Evolutionary conservation across 2,888 invertebrate species (phyloP).

Genomic region (Lasioglossum villosulum): DNA sequence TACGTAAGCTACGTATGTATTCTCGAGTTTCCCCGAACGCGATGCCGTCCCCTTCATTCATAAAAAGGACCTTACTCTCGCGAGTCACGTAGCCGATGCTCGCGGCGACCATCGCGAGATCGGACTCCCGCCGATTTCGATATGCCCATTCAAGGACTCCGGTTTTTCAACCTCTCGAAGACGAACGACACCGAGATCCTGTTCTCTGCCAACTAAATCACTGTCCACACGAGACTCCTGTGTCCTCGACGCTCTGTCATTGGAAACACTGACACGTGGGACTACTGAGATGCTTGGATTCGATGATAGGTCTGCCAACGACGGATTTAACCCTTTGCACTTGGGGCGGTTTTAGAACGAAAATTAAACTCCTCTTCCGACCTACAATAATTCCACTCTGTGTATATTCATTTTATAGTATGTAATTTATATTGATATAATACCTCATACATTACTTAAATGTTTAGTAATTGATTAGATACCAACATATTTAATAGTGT

Average conservation of each 20-base stretch:
- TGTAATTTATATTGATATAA: too few species aligned
- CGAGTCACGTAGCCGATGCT: slow-evolving; percentile 56
- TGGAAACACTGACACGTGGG: not conserved
- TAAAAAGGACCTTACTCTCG: slow-evolving; percentile 53
- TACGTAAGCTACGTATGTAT: not conserved
- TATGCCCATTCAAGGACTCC: slow-evolving; percentile 45
- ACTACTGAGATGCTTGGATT: not conserved
- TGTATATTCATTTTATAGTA: too few species aligned
- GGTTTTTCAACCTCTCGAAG: slow-evolving; percentile 2
- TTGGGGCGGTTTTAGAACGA: too few species aligned
- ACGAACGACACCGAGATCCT: not conserved
- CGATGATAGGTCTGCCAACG: too few species aligned
- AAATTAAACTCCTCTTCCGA: too few species aligned
- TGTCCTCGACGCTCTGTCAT: not conserved
- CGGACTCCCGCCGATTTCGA: slow-evolving; percentile 42
- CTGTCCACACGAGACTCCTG: not conserved
- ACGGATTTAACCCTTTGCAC: too few species aligned
- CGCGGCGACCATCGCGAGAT: slow-evolving; percentile 44
- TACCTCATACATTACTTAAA: too few species aligned
- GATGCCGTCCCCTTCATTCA: slow-evolving; percentile 52
- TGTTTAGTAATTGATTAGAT: too few species aligned
- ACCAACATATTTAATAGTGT: too few species aligned
- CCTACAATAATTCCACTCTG: too few species aligned
- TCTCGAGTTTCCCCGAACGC: slow-evolving; percentile 55
- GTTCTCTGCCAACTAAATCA: not conserved